A percentile compares a stretch with the other conserved stretches of the same genome.
These are phyloP conservation scores for Eristalis tenax DNA, from an alignment of 2,888 invertebrate genomes.

Conservation along the genomic window DNA sequence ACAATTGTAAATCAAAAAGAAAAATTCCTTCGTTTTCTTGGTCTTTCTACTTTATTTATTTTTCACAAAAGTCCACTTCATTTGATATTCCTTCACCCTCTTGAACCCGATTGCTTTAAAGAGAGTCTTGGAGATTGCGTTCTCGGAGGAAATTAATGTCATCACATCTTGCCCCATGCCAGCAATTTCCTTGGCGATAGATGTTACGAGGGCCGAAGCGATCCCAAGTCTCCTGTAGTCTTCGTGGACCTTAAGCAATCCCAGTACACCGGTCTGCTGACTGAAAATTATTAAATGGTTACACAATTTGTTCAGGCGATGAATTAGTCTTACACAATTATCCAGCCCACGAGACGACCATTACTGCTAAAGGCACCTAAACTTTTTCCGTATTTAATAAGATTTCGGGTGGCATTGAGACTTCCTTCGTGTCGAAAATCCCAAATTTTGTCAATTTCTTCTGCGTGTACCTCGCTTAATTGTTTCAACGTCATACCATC, in stretches of 20 bases:
- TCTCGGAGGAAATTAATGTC: neutral
- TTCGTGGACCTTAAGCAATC: neutral
- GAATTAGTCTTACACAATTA: slow-evolving; percentile 2
- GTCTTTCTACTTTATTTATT: neutral
- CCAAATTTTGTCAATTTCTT: slow-evolving; percentile 5
- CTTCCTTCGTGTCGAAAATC: slow-evolving; percentile 13
- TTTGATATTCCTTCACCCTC: neutral
- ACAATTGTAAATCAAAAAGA: no score
- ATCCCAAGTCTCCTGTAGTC: slow-evolving; percentile 7
- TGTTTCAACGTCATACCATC: neutral
- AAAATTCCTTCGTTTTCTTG: neutral
- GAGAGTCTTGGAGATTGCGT: neutral
- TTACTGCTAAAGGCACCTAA: neutral
- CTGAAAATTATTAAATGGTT: neutral
- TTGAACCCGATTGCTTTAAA: neutral
- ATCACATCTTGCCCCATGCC: slow-evolving; percentile 13
- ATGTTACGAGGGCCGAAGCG: neutral
- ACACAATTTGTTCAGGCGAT: neutral
- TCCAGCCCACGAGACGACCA: slow-evolving; percentile 1
- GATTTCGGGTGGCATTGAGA: neutral
- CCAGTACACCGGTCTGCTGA: slow-evolving; percentile 14
- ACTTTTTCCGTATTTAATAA: slow-evolving; percentile 9
- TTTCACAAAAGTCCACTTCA: slow-evolving; percentile 10
- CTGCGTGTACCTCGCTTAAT: neutral
- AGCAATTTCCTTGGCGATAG: neutral